A percentile compares a stretch with the other conserved stretches of the same genome.
phyloP scores from a whole-genome alignment of 2,113 vertebrate species.

The Proteles cristata region DNA sequence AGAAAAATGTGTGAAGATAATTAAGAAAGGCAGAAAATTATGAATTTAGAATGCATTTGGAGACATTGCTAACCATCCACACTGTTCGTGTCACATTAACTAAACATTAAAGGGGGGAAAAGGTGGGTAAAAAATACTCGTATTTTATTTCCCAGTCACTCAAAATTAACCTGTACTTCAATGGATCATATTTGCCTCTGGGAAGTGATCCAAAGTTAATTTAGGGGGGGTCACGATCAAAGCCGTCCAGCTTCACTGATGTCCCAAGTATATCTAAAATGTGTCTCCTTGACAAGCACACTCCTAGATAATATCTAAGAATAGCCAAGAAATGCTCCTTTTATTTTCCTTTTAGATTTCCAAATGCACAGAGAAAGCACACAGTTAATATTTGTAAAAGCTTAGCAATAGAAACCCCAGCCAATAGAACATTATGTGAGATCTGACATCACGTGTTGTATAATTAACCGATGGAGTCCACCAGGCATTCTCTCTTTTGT shows the following conservation, averaged over 20 bases:
- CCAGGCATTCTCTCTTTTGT: slow-evolving; percentile 20
- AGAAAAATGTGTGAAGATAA: slow-evolving; percentile 74
- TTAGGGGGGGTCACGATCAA: neutral
- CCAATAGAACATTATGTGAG: slow-evolving; percentile 49
- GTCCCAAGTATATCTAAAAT: slow-evolving; percentile 17
- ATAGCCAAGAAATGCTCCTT: slow-evolving; percentile 40
- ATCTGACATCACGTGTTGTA: slow-evolving; percentile 48
- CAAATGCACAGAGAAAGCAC: slow-evolving; percentile 38
- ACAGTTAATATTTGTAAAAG: slow-evolving; percentile 51
- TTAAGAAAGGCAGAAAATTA: slow-evolving; percentile 76
- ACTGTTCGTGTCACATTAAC: slow-evolving; percentile 62
- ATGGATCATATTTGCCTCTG: neutral
- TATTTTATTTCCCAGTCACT: neutral
- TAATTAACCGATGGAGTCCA: slow-evolving; percentile 62
- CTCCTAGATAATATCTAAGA: neutral
- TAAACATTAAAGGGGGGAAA: slow-evolving; percentile 62
- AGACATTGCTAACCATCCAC: slow-evolving; percentile 39
- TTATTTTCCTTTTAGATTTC: neutral
- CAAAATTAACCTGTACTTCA: slow-evolving; percentile 45
- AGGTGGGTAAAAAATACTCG: neutral
- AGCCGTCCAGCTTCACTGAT: slow-evolving; percentile 47
- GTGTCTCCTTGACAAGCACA: neutral
- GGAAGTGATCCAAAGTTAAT: slow-evolving; percentile 34
- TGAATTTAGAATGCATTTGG: slow-evolving; percentile 70
- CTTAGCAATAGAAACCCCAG: slow-evolving; percentile 58